Evolutionary conservation across 2,113 vertebrate genomes (phyloP), one percentile per base, ranked within the genome.

Genomic region (Petromus typicus): DNA sequence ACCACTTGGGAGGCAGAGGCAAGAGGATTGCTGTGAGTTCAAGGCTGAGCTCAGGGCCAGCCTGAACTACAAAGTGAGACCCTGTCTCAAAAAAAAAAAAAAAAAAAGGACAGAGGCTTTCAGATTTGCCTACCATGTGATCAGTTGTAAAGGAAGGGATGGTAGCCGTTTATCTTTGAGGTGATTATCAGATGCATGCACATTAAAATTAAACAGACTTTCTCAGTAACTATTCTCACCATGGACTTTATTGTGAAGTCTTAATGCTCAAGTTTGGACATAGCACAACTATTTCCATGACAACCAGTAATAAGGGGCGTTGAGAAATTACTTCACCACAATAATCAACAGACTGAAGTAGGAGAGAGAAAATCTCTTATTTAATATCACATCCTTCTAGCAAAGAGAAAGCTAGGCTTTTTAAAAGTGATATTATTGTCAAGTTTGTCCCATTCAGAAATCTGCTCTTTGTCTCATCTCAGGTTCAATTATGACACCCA

Each of bases 371-470:
- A 80, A 75, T 89, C 40, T 91, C 37, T 82, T 90, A 85, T 94
- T 94, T 85, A 75, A 73, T 75, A 93, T 83, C 59, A 93, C 34
- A 69, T 90, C 25, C 61, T 94, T 86, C 37, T 87, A 97, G 34
- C 78, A 75, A 40, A 93, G 9, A 91, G 27, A 80, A 80, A 63
- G 25, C 30, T 18, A 27, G 30, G 1, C 14, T 23, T 25, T 51
- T 48, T 1, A 17, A 54, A 64, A 61, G 40, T 81, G 54, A 78
- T 66, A 86, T 1, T 91, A 7, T 95, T 95, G 92, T 96, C 83
- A 84, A 96, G 86, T 94, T 89, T 96, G 54, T 54, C 56, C 96
- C 81, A 96, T 97, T 98, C 89, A 96, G 86, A 94, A 95, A 92
- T 96, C 45, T 92, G 93, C 82, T 92, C 56, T 96, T 96, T 95